These are phyloP conservation scores for Scaptomyza parva DNA, from an alignment of 2,888 invertebrate species.

Conservation along the genomic window DNA sequence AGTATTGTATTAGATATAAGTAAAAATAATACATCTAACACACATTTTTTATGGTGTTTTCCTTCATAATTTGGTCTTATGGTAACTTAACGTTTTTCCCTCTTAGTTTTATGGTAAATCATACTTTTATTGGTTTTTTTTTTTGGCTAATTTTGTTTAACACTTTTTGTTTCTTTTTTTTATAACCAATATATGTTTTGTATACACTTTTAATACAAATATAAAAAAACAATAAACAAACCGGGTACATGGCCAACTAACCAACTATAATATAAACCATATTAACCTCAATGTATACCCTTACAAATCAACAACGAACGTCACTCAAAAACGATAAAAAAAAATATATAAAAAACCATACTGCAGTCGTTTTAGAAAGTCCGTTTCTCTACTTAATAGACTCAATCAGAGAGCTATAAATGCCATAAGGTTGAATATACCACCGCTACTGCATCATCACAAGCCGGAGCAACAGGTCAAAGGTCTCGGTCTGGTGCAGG, in stretches of 20 bases:
- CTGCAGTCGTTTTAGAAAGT: slow-evolving; percentile 84
- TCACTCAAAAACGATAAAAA: slow-evolving; percentile 44
- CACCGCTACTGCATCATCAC: slow-evolving; percentile 72
- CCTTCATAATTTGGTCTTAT: slow-evolving; percentile 41
- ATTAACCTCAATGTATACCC: slow-evolving; percentile 47
- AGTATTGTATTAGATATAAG: too few relatives aligned
- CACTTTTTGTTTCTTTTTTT: slow-evolving; percentile 65
- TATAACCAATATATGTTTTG: slow-evolving; percentile 54
- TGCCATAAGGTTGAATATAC: slow-evolving; percentile 84
- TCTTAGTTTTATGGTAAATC: slow-evolving; percentile 39
- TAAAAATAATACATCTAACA: slow-evolving; percentile 10
- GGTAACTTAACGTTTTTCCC: slow-evolving; percentile 49
- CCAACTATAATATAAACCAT: slow-evolving; percentile 45
- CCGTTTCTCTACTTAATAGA: slow-evolving; percentile 85
- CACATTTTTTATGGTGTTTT: slow-evolving; percentile 5
- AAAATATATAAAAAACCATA: slow-evolving; percentile 21
- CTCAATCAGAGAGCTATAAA: slow-evolving; percentile 84
- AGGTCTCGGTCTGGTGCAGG: slow-evolving; percentile 38
- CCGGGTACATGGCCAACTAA: slow-evolving; percentile 74
- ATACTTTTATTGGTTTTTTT: slow-evolving; percentile 40
- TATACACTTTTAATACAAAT: slow-evolving; percentile 47
- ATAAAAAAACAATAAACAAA: slow-evolving; percentile 32
- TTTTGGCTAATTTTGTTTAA: slow-evolving; percentile 55
- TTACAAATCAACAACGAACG: slow-evolving; percentile 49
- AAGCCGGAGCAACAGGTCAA: slow-evolving; percentile 27